Percentiles rank a stretch among this genome's conserved stretches.
Evolutionary conservation across 1,140 invertebrate species (phyloP).

Genomic region (Hycleus cichorii): DNA sequence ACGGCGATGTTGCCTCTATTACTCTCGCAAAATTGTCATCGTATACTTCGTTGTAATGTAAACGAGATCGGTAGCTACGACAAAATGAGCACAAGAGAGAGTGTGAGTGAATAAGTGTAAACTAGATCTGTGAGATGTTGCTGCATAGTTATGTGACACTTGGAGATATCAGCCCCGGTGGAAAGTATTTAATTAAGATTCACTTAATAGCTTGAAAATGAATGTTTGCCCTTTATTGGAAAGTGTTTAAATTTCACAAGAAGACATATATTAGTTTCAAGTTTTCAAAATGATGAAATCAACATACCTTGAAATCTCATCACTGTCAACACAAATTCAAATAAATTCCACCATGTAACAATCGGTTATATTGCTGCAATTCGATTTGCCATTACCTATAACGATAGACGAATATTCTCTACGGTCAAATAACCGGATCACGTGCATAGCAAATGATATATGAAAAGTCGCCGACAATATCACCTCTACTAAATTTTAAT

Average conservation of each 20-base stretch:
- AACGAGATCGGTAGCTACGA: conserved; percentile 8
- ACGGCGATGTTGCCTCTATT: neutral
- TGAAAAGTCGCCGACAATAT: conserved; percentile 15
- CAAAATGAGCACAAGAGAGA: neutral
- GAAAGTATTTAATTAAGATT: conserved; percentile 42
- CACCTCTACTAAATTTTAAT: conserved; percentile 18
- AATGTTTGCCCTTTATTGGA: conserved; percentile 31
- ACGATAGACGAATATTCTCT: too few species aligned
- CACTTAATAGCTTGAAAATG: conserved; percentile 36
- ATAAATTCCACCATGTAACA: too few species aligned
- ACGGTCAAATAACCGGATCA: conserved; percentile 2
- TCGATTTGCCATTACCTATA: too few species aligned
- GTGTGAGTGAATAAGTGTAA: too few species aligned
- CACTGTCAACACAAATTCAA: too few species aligned
- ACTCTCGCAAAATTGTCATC: too few species aligned
- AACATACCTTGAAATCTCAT: too few species aligned
- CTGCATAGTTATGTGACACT: conserved; percentile 40
- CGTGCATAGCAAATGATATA: conserved; percentile 20
- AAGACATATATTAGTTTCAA: conserved; percentile 23
- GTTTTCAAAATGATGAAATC: conserved; percentile 4
- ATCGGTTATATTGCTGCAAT: too few species aligned
- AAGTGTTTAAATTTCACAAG: conserved; percentile 22
- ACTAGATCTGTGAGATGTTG: conserved; percentile 6
- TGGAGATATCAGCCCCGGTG: conserved; percentile 34
- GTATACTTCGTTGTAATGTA: neutral